Percentiles rank a stretch among this genome's conserved stretches.
These are phyloP conservation scores for Redunca redunca DNA, from an alignment of 2,113 vertebrate species.

Conservation along the genomic window DNA sequence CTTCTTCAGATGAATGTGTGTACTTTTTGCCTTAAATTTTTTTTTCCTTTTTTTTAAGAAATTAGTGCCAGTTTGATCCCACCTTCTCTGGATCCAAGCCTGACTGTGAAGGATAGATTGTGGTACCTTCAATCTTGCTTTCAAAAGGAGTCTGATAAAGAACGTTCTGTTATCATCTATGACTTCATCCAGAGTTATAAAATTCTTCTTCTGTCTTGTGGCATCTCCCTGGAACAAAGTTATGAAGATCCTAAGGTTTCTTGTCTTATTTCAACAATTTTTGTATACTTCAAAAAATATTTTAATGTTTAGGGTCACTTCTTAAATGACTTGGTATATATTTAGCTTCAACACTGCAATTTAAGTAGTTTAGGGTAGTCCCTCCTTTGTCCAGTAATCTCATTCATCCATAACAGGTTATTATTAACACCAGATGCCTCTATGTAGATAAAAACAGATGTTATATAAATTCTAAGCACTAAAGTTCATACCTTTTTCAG, in stretches of 20 bases:
- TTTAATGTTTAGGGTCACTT: conserved; percentile 3
- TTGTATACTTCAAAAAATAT: neutral
- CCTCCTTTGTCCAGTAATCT: neutral
- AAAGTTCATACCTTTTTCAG: neutral
- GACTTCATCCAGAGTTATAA: conserved; percentile 93
- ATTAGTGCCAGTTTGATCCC: conserved; percentile 91
- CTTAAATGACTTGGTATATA: conserved; percentile 23
- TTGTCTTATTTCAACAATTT: neutral
- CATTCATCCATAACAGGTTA: neutral
- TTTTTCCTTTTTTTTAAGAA: conserved; percentile 75
- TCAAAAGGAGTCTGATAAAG: conserved; percentile 64
- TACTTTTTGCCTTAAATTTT: conserved; percentile 24
- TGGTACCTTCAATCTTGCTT: conserved; percentile 82
- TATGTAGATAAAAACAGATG: neutral
- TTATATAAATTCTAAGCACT: neutral
- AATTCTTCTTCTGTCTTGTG: conserved; percentile 89
- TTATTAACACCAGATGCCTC: neutral
- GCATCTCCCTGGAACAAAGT: conserved; percentile 86
- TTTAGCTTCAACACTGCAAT: neutral
- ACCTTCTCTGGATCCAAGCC: conserved; percentile 88
- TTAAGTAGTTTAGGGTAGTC: conserved; percentile 12
- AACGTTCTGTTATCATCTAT: conserved; percentile 80
- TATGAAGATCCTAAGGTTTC: conserved; percentile 96
- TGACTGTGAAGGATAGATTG: conserved; percentile 87
- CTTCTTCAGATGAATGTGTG: neutral